Evolutionary conservation across 2,797 vertebrate species (phyloP), one percentile per base, ranked within the genome.

Genomic region (Pangasius krempfi): DNA sequence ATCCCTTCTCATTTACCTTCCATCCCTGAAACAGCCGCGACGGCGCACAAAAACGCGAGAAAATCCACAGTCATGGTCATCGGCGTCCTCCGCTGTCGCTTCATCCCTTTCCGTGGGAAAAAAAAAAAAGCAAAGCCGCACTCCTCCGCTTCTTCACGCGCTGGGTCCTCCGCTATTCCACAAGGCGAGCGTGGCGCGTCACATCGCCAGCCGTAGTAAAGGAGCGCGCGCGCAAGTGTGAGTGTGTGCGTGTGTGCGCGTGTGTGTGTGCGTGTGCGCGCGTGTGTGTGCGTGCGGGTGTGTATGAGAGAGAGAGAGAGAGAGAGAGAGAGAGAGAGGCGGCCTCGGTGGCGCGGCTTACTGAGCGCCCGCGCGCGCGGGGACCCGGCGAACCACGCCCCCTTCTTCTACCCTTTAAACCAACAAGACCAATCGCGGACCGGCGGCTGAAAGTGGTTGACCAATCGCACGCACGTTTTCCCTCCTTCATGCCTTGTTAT

Each of bases 181-280:
- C 94, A 92, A 93, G 93, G 93, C 33, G 22, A 75, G 89, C 94
- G 91, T 93, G 91, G 94, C 91, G 94, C 95, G 95, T 96, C 95
- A 96, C 96, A 97, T 97, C 93, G 95, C 96, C 72, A 95, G 92
- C 94, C 93, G 94, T 95, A 95, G 95, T 96, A 96, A 44, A 96
- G 95, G 93, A 96, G 94, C 94, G 95, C 94, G 94, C 95, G 95
- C 93, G 95, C 9, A 27, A 5, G 52, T 60, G 6, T 58, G 93
- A 91, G 93, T 90, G 93, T 79, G 88, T 89, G 88, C 16, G 92
- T 87, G 85, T 94, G 93, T 91, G 93, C 90, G 93, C 94, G 93
- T 91, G 92, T 91, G 92, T 90, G 92, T 91, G 93, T 83, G 88
- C 89, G 88, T 30, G 54, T 52, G 60, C 91, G 54, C 3, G 54